Conservation (phyloP, 2,113 vertebrate species). For the Pampusana beccarii region DNA sequence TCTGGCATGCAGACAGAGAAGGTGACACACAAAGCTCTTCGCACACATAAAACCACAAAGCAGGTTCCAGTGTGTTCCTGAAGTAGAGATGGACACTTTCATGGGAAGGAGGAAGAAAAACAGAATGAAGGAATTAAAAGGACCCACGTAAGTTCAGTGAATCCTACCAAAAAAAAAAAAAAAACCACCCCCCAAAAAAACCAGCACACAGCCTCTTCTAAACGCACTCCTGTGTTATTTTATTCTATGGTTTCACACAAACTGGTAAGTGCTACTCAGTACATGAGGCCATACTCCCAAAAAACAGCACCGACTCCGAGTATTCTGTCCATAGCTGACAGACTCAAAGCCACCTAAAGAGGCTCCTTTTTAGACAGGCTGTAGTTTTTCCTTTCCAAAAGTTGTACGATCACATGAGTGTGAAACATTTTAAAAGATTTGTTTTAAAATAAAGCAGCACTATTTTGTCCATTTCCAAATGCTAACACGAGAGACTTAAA, state of each 20-base stretch:
- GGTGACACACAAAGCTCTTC: neutral
- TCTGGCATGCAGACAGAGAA: neutral
- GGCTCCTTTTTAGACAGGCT: neutral
- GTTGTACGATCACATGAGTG: neutral
- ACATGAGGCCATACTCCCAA: neutral
- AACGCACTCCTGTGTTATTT: neutral
- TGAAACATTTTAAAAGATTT: neutral
- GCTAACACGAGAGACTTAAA: neutral
- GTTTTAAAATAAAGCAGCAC: neutral
- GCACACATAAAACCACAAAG: rapidly evolving
- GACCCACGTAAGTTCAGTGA: neutral
- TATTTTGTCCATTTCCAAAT: neutral
- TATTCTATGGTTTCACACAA: neutral
- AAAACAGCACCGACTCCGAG: neutral
- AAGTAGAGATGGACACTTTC: neutral
- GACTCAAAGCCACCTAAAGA: neutral
- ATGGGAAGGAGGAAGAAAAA: neutral
- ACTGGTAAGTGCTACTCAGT: neutral
- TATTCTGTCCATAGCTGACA: neutral
- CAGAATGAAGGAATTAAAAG: neutral
- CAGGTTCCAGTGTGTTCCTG: neutral
- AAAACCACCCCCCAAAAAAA: too few species aligned
- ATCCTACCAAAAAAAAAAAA: neutral
- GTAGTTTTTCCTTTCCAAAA: neutral
- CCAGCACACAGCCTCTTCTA: rapidly evolving